Evolutionary conservation across 2,113 vertebrate genomes (phyloP), one percentile per base, ranked within the genome.

Genomic region (Asarcornis scutulata): DNA sequence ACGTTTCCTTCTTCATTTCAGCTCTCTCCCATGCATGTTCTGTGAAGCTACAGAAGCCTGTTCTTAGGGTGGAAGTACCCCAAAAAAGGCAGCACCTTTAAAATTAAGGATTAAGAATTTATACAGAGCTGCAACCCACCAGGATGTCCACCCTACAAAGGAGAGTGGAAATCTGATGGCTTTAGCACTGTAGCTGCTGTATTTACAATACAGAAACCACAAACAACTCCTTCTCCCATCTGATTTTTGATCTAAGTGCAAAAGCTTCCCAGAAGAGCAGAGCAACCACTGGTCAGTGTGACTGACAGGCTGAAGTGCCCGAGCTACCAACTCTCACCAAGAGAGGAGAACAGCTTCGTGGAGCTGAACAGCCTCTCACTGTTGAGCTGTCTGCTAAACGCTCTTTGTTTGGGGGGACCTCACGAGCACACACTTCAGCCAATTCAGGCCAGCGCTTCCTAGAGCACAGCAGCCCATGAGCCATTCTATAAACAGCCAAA

Each of bases 351-450:
- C 59, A 27, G 72, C 50, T 81, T 15, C 42, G 23, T 46, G 63
- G 79, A 48, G 86, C 52, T 69, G 62, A 79, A 82, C 59, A 93
- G 83, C 29, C 76, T 52, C 69, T 74, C 34, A 22, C 42, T 86
- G 32, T 90, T 95, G 13, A 31, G 71, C 17, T 31, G 13, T 6
- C 15, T 64, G 76, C 85, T 82, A 21, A 95, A 93, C 20, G 80
- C 80, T 84, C 96, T 95, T 97, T 95, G 96, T 97, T 74, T 93
- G 27, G 52, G 56, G 40, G 40, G 4, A 66, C 40, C 77, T 68
- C 73, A 34, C 52, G 42, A 83, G 89, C 34, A 68, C 36, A 13
- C 25, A 10, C 76, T 96, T 78, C 0, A 93, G 86, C 88, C 86
- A 26, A 67, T 86, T 73, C 44, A 94, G 83, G 83, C 27, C 80